These are phyloP conservation scores for Hirtodrosophila trivittata DNA, from an alignment of 2,888 invertebrate genomes.

Conservation along the genomic window DNA sequence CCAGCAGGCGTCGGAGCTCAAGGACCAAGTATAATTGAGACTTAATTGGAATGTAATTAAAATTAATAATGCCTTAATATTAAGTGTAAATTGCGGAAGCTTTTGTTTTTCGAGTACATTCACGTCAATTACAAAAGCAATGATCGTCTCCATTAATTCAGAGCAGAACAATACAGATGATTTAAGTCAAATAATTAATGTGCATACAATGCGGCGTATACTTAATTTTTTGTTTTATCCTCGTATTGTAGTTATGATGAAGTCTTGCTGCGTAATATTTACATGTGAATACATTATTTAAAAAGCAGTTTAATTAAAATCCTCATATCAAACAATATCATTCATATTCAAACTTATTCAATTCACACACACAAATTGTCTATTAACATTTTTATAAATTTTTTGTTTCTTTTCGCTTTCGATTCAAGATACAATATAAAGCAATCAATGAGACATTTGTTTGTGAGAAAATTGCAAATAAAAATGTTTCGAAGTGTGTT, in stretches of 20 bases:
- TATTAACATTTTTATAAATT: too few relatives aligned
- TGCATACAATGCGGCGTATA: slow-evolving; percentile 22
- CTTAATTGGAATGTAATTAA: slow-evolving; percentile 75
- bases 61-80: slow-evolving; percentile 60
- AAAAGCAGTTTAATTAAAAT: too few relatives aligned
- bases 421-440: too few relatives aligned
- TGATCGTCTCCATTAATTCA: slow-evolving; percentile 15
- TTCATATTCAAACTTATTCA: too few relatives aligned
- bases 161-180: slow-evolving; percentile 5
- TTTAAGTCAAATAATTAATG: slow-evolving; percentile 35
- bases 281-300: too few relatives aligned
- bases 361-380: too few relatives aligned
- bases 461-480: slow-evolving; percentile 19
- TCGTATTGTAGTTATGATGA: not conserved
- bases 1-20: slow-evolving; percentile 20
- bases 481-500: slow-evolving; percentile 24
- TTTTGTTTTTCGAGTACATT: slow-evolving; percentile 31
- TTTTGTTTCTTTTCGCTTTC: too few relatives aligned
- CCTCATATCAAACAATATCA: too few relatives aligned
- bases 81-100: slow-evolving; percentile 39
- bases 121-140: slow-evolving; percentile 28
- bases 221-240: slow-evolving; percentile 8
- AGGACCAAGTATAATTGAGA: slow-evolving; percentile 58
- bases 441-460: slow-evolving; percentile 44
- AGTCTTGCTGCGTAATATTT: too few relatives aligned